Conservation (phyloP, 1,140 invertebrate species). For the Kradibia gibbosae region DNA sequence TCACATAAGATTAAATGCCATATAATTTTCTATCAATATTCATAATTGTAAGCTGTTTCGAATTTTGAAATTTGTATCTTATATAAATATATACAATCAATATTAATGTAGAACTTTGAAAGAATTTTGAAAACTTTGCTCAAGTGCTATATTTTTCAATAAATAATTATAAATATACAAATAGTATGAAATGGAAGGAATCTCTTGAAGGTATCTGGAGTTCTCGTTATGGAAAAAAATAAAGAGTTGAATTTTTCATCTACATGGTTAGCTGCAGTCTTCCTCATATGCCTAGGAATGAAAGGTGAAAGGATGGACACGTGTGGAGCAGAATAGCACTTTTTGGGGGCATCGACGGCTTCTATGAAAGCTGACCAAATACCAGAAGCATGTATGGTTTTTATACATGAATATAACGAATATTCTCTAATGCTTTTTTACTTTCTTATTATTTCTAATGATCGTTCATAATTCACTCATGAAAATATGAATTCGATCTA, state of each 20-base stretch:
- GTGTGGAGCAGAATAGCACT: constrained; percentile 16
- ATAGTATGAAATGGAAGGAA: background rate
- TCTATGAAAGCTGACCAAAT: constrained; percentile 10
- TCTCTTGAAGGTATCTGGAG: constrained; percentile 5
- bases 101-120: background rate
- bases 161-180: background rate
- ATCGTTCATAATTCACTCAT: constrained; percentile 30
- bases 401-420: constrained; percentile 41
- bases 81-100: background rate
- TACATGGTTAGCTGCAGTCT: constrained; percentile 22
- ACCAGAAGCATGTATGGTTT: constrained; percentile 23
- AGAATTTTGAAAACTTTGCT: no score
- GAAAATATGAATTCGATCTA: constrained; percentile 20
- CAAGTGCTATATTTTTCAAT: no score
- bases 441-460: constrained; percentile 26
- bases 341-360: constrained; percentile 1
- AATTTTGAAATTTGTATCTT: background rate
- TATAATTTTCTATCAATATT: background rate
- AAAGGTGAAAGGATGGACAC: constrained; percentile 25
- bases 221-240: background rate
- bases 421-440: constrained; percentile 25
- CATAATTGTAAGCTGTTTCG: no score
- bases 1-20: background rate
- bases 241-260: background rate
- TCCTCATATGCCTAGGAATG: background rate